A percentile compares a stretch with the other conserved stretches of the same genome.
phyloP scores from a whole-genome alignment of 2,888 invertebrate species.

The Agrypnus murinus region DNA sequence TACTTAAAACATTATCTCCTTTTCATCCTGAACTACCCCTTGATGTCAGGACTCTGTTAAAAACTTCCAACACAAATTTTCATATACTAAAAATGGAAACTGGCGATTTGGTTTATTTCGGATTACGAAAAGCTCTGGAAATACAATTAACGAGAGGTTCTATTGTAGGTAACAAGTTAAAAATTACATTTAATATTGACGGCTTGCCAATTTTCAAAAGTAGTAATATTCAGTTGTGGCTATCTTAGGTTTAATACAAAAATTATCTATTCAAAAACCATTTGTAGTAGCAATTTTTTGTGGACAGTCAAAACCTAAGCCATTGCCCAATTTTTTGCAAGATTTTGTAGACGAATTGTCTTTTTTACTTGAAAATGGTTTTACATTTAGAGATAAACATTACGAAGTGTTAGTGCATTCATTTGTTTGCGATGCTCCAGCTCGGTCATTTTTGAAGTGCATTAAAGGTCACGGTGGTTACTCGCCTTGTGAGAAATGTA shows the following conservation, averaged over 20 bases:
- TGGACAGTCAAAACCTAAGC: constrained; percentile 26
- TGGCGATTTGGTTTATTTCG: too few species aligned
- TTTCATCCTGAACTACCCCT: too few species aligned
- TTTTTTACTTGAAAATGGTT: constrained; percentile 4
- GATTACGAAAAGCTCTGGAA: too few species aligned
- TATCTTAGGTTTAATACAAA: too few species aligned
- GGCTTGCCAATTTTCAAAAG: constrained; percentile 26
- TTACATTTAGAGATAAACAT: constrained; percentile 11
- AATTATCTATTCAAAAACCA: constrained; percentile 9
- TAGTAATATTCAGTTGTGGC: constrained; percentile 27
- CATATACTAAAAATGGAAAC: too few species aligned
- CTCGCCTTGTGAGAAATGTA: too few species aligned
- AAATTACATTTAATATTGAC: constrained; percentile 38
- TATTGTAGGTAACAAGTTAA: too few species aligned
- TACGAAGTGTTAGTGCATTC: background rate
- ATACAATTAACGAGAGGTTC: too few species aligned
- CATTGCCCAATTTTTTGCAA: constrained; percentile 18
- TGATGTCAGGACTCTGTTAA: too few species aligned
- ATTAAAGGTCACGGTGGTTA: constrained; percentile 15
- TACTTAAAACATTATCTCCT: too few species aligned
- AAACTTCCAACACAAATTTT: too few species aligned
- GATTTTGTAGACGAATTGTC: constrained; percentile 24
- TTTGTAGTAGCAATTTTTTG: constrained; percentile 30
- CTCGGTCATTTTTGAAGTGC: constrained; percentile 19
- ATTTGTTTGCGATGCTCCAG: constrained; percentile 31